These are phyloP conservation scores for Salticus scenicus DNA, from an alignment of 2,888 invertebrate genomes.

Conservation along the genomic window DNA sequence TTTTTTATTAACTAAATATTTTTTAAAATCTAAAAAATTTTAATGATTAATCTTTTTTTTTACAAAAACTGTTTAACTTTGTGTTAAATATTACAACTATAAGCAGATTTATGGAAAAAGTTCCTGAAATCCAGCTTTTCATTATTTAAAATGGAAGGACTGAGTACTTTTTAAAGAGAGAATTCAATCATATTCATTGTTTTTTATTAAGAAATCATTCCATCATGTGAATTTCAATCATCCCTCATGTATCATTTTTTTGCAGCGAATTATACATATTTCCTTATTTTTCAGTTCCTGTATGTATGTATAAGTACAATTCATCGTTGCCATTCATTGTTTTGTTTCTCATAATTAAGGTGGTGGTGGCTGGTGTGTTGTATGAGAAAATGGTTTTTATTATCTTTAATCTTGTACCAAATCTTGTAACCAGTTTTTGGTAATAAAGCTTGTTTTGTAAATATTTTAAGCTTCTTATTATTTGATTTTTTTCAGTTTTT, in stretches of 20 bases:
- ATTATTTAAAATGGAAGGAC: background rate
- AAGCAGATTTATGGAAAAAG: background rate
- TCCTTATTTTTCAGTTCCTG: background rate
- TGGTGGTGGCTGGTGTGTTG: background rate
- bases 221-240: background rate
- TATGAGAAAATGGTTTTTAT: background rate
- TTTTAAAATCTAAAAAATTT: no score
- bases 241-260: background rate
- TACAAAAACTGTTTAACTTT: no score
- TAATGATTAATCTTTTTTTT: no score
- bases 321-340: background rate
- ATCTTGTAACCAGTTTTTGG: background rate
- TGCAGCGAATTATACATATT: background rate
- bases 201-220: background rate
- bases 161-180: background rate
- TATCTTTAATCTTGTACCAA: background rate
- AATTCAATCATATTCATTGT: background rate
- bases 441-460: constrained; percentile 9
- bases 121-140: background rate
- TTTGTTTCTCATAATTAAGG: background rate
- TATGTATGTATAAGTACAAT: background rate
- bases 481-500: background rate
- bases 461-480: background rate
- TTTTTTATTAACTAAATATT: no score
- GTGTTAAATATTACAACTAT: no score